Evolutionary conservation across 2,888 invertebrate species (phyloP), one percentile per base, ranked within the genome.

Genomic region (Eupithecia pulchellata): DNA sequence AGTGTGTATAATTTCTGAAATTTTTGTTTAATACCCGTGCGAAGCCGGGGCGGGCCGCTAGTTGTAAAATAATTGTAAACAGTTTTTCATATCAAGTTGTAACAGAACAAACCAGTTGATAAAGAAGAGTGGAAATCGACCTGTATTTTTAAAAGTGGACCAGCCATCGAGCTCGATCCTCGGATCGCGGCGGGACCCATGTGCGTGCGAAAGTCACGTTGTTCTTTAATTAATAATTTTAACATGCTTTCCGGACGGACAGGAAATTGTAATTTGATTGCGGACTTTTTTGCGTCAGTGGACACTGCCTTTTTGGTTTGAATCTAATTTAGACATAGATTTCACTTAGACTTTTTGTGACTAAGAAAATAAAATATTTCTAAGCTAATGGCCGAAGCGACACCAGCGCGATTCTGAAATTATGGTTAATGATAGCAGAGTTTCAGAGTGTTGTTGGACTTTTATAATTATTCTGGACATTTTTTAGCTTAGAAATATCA

Each of bases 171-270:
- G 20, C 36, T 27, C 57, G 69, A 58, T 62, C 57, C 69, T 34
- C 32, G 61, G 66, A 52, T 74, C 70, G 71, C 58, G 66, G 72
- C 42, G 47, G n/a, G 66, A 47, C 69, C 71, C 69, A 66, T 70
- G 70, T 73, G 68, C n/a, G 70, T 73, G 68, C n/a, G 69, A 69
- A 68, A 73, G 74, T 72, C 76, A 76, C 76, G 78, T 71, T 72
- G 73, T 66, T 71, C 75, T 75, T 75, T 77, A 78, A 77, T 77
- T 78, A 77, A 75, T 76, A 77, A 79, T 77, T 75, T 75, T 61
- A 77, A 77, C 75, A 73, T 75, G 73, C 73, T 77, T 73, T 71
- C 74, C 71, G 68, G 75, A 75, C 73, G 76, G 72, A 69, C 71
- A 73, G 75, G 67, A 68, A 72, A 76, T 73, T 64, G 77, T 76